These are phyloP conservation scores for Athalia circularis DNA, from an alignment of 2,888 invertebrate genomes.

Conservation along the genomic window DNA sequence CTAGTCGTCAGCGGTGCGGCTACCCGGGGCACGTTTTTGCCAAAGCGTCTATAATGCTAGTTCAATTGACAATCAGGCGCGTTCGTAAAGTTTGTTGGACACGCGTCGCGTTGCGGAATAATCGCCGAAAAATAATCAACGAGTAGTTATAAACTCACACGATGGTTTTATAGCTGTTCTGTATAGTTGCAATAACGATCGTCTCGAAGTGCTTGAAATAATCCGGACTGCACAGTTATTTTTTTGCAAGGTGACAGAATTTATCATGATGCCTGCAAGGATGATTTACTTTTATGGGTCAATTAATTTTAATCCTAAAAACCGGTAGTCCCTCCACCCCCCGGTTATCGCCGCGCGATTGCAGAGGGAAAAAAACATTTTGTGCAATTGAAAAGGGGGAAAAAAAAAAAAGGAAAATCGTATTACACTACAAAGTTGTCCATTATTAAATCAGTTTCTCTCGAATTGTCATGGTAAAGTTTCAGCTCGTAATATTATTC, in stretches of 20 bases:
- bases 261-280: slow-evolving; percentile 14
- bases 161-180: slow-evolving; percentile 23
- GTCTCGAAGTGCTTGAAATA: no score
- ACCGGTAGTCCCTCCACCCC: not conserved
- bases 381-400: slow-evolving; percentile 12
- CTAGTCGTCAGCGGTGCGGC: not conserved
- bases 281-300: slow-evolving; percentile 31
- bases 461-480: slow-evolving; percentile 22
- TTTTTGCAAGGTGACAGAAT: not conserved
- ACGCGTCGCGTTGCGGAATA: not conserved
- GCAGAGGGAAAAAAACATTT: slow-evolving; percentile 18
- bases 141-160: not conserved
- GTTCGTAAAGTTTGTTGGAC: not conserved
- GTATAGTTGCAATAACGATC: slow-evolving; percentile 6
- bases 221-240: no score
- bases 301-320: slow-evolving; percentile 34
- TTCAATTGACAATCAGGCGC: slow-evolving; percentile 35
- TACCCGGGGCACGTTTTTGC: slow-evolving; percentile 12
- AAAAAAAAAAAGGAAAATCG: slow-evolving; percentile 16
- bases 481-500: slow-evolving; percentile 30
- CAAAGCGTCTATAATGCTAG: slow-evolving; percentile 5
- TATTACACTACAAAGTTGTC: slow-evolving; percentile 34
- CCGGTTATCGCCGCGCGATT: not conserved
- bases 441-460: slow-evolving; percentile 32
- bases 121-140: slow-evolving; percentile 33